Evolutionary conservation across 2,888 invertebrate species (phyloP).

Genomic region (Dolichomitus sp.): DNA sequence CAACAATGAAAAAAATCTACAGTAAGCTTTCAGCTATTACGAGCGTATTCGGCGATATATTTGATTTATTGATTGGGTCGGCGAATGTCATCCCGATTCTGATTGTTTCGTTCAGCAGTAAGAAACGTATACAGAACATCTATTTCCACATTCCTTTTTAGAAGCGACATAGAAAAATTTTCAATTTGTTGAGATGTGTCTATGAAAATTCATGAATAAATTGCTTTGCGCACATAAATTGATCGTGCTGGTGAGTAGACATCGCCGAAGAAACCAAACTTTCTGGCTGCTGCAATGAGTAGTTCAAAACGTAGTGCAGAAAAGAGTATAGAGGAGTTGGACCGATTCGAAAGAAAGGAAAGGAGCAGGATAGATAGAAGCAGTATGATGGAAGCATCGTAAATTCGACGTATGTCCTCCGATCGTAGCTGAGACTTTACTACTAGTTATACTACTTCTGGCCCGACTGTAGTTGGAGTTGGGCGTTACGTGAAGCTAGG

Average conservation of each 20-base stretch:
- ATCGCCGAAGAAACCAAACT: slow-evolving; percentile 12
- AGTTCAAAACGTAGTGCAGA: slow-evolving; percentile 1
- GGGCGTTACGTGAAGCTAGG: slow-evolving; percentile 6
- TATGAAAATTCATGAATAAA: background rate
- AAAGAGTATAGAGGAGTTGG: slow-evolving; percentile 6
- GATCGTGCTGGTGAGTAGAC: background rate
- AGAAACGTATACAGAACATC: background rate
- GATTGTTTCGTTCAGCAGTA: background rate
- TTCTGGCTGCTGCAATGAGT: slow-evolving; percentile 16
- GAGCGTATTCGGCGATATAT: slow-evolving; percentile 5
- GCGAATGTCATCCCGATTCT: background rate
- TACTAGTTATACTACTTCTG: slow-evolving; percentile 22
- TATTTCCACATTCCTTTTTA: background rate
- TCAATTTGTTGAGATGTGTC: background rate
- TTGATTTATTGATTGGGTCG: slow-evolving; percentile 47
- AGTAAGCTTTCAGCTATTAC: background rate
- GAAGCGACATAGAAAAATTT: background rate
- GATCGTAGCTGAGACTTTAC: slow-evolving; percentile 37
- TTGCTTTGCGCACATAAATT: background rate
- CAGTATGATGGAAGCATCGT: slow-evolving; percentile 26
- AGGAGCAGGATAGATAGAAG: slow-evolving; percentile 20
- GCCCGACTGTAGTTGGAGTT: slow-evolving; percentile 4
- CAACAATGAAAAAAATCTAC: slow-evolving; percentile 25
- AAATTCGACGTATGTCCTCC: slow-evolving; percentile 44
- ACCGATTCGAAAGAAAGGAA: slow-evolving; percentile 30